A percentile compares a stretch with the other conserved stretches of the same genome.
Evolutionary conservation across 2,888 invertebrate genomes (phyloP).

Genomic region (Harpalus rufipes): DNA sequence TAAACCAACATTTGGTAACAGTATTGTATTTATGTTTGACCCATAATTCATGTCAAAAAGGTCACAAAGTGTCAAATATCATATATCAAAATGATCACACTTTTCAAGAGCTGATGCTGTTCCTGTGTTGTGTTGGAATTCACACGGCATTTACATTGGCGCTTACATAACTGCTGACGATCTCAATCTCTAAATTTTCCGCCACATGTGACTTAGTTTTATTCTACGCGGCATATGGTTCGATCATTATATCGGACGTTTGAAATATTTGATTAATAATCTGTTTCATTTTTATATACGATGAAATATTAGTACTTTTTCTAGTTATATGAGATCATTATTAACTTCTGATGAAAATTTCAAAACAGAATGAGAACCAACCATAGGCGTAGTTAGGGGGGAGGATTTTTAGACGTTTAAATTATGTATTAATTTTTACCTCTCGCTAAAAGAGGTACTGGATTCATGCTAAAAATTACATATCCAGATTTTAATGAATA

Average conservation of each 20-base stretch:
- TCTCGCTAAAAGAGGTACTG: too few relatives aligned
- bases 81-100: slow-evolving; percentile 57
- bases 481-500: too few relatives aligned
- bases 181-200: slow-evolving; percentile 27
- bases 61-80: slow-evolving; percentile 59
- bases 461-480: too few relatives aligned
- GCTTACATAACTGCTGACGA: slow-evolving; percentile 55
- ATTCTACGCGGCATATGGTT: slow-evolving; percentile 13
- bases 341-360: slow-evolving; percentile 17
- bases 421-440: too few relatives aligned
- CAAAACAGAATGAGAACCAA: not conserved
- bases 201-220: slow-evolving; percentile 49
- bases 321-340: slow-evolving; percentile 22
- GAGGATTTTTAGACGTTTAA: too few relatives aligned
- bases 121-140: slow-evolving; percentile 44
- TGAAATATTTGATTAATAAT: slow-evolving; percentile 27
- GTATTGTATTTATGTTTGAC: slow-evolving; percentile 26
- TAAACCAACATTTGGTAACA: slow-evolving; percentile 39
- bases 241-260: not conserved
- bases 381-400: too few relatives aligned
- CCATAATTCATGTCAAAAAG: slow-evolving; percentile 63
- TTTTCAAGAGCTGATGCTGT: slow-evolving; percentile 44
- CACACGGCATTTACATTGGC: slow-evolving; percentile 60
- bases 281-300: slow-evolving; percentile 3
- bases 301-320: slow-evolving; percentile 19